Conservation (phyloP, 2,888 invertebrate genomes). For the Diaphora mendica region DNA sequence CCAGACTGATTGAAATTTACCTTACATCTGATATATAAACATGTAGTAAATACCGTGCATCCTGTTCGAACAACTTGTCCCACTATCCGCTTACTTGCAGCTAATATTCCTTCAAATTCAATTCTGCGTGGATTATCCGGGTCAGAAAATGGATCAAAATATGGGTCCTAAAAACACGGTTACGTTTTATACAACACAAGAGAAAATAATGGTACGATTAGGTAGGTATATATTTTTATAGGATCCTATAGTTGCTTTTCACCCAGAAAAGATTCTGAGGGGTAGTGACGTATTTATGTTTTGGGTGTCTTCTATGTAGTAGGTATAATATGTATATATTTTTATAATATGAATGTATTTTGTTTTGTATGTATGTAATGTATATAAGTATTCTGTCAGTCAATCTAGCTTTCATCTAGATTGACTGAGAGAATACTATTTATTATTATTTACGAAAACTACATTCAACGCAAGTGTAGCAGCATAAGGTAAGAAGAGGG, state of each 20-base stretch:
- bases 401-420: no score
- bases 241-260: no score
- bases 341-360: no score
- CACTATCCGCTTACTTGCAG: conserved; percentile 89
- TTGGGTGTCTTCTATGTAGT: no score
- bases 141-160: conserved; percentile 76
- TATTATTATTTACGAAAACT: neutral
- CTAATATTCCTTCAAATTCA: conserved; percentile 88
- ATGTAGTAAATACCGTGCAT: conserved; percentile 74
- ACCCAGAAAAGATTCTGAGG: neutral
- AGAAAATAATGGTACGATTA: neutral
- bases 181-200: neutral
- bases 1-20: neutral
- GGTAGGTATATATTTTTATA: no score
- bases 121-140: conserved; percentile 79
- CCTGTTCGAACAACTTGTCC: conserved; percentile 88
- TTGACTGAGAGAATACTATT: no score
- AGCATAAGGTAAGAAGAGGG: neutral
- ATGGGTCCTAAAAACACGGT: conserved; percentile 60
- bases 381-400: no score
- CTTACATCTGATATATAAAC: neutral
- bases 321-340: no score
- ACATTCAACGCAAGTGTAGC: neutral
- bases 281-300: no score
- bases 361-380: no score